Conservation (phyloP, 2,113 vertebrate species). For the Semnornis frantzii region DNA sequence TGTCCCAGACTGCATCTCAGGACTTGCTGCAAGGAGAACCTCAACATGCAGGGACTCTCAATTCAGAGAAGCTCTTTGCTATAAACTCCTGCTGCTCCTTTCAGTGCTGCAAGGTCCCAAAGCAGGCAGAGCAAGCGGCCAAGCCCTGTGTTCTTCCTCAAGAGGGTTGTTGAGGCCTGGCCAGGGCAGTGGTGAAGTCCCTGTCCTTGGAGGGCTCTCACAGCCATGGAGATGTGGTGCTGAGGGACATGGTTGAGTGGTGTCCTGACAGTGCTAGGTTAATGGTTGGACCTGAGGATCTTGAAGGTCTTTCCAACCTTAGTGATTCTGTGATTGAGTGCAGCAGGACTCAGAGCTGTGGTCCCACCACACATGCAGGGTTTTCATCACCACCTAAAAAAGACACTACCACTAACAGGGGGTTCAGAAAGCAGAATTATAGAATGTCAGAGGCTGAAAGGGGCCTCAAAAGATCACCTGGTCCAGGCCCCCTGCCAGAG, state of each 20-base stretch:
- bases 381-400: not conserved
- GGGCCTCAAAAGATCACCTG: too few relatives aligned
- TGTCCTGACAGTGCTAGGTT: too few relatives aligned
- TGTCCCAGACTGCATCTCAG: fast-evolving
- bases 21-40: fast-evolving
- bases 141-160: not conserved
- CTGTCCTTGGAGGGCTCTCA: too few relatives aligned
- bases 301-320: too few relatives aligned
- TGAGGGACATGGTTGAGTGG: too few relatives aligned
- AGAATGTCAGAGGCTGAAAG: too few relatives aligned
- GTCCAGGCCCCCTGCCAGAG: too few relatives aligned
- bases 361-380: fast-evolving
- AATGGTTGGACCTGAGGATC: too few relatives aligned
- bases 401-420: fast-evolving
- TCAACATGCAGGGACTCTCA: fast-evolving
- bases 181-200: too few relatives aligned
- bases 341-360: not conserved
- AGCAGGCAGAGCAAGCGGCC: fast-evolving
- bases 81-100: not conserved
- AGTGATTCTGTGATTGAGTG: fast-evolving
- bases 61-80: not conserved
- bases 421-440: fast-evolving
- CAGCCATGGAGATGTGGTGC: too few relatives aligned
- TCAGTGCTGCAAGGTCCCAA: fast-evolving
- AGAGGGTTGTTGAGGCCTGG: too few relatives aligned